Evolutionary conservation across 2,888 invertebrate genomes (phyloP), one percentile per base, ranked within the genome.

Genomic region (Watsonalla binaria): DNA sequence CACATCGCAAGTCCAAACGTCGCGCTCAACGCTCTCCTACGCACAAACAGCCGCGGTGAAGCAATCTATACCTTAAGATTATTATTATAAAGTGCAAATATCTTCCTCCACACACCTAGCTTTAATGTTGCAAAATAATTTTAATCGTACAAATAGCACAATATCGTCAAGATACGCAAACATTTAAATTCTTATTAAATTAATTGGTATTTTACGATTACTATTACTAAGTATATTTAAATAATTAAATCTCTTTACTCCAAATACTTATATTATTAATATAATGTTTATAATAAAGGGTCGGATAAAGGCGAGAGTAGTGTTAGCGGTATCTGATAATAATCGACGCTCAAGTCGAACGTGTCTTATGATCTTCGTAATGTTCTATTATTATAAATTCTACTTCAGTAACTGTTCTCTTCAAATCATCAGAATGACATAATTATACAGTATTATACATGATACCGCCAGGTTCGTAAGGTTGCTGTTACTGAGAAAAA

Each of bases 11-110:
- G 47, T 63, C 70, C 0, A 80, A 77, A 52, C 71, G 79, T 5
- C 71, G 76, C 9, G 54, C 62, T 0, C 74, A 78, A 4, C 70
- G 74, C 6, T 62, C 76, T 0, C 70, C 73, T 6, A 66, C 81
- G 0, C 76, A 77, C 0, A 73, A 68, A 47, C 67, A 66, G 53
- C 58, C 73, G 50, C 78, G 76, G 65, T 80, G 74, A 83, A 72
- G 51, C 45, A 63, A 57, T 46, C 5, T 15, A 11, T 6, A 54
- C 53, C 55, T 37, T 55, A 53, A 53, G 6, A 0, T 5, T 5
- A 11, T 45, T 15, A 0, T 11, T 0, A 46, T 54, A 68, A 66
- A 60, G 61, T 57, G 60, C 54, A 66, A 24, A 58, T 54, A 42
- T 61, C 14, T 54, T 58, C 60, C 42, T 8, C 61, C 59, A 58